Base-by-base conservation (phyloP, 2,888 invertebrate genomes). In the Ormia ochracea region DNA sequence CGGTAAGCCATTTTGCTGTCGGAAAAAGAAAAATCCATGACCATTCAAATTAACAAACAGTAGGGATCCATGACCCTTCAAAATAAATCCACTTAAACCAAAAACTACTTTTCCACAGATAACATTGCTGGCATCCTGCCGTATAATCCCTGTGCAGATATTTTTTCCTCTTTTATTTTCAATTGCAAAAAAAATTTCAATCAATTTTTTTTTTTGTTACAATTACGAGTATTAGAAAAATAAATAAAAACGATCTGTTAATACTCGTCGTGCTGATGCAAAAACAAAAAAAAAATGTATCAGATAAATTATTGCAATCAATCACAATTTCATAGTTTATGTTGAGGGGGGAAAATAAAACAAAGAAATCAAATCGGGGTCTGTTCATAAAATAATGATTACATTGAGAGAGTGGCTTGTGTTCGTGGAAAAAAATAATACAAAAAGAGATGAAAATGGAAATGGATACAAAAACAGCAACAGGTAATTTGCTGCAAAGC, bases 361-460 rank as follows among this genome's bases (percentile, higher is more conserved):
- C 38, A 68, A 77, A 63, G 10, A 41, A 50, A 72, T 81, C 56
- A 72, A 54, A 79, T 79, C 75, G 79, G 75, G 75, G 70, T 72
- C 61, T 72, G n/a, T 59, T 68, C 65, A 72, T 74, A 73, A 76
- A 75, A 69, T 74, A 81, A 81, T 78, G 69, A 74, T 59, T 66
- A 75, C 59, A 75, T 66, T 75, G 59, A 48, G 33, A 38, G 36
- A 45, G 33, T 19, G 33, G 45, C 14, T 28, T n/a, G 41, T 31
- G 14, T 28, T 38, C 19, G 19, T 12, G 41, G 41, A 41, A 6
- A 28, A 50, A 21, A 33, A 41, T n/a, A 31, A 50, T 31, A 45
- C 6, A 50, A 21, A 14, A 43, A 36, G 10, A 38, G 36, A 59
- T 70, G 59, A 59, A 58, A 54, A 50, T 48, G 33, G 23, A 10